Conservation (phyloP, 2,113 vertebrate genomes). For the Gopherus flavomarginatus region DNA sequence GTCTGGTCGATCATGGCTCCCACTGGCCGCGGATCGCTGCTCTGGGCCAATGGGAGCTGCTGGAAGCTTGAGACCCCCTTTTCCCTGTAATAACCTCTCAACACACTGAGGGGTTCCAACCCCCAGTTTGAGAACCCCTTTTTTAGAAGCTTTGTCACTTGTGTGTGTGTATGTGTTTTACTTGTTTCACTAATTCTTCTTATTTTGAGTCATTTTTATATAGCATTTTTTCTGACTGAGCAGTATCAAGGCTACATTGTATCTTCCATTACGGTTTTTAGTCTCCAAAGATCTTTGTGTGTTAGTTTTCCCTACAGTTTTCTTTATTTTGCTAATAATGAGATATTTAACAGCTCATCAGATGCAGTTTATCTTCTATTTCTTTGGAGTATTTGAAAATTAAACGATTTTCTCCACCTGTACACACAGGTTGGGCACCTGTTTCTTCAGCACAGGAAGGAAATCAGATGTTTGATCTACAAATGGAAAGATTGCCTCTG, state of each 20-base stretch:
- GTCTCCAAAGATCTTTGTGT: neutral
- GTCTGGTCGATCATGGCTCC: too few species aligned
- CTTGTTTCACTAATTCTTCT: neutral
- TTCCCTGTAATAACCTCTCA: too few species aligned
- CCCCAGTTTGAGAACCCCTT: too few species aligned
- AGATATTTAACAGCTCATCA: neutral
- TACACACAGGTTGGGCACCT: neutral
- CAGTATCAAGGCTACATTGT: neutral
- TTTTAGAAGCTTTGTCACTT: neutral
- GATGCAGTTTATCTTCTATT: neutral
- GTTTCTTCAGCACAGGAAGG: neutral
- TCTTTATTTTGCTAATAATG: neutral
- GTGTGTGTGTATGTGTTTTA: neutral
- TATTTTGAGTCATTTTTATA: neutral
- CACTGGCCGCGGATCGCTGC: too few species aligned
- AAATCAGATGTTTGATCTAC: neutral
- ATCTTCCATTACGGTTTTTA: neutral
- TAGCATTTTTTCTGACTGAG: neutral
- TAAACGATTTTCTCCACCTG: neutral
- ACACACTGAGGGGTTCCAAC: too few species aligned
- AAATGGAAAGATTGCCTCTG: neutral
- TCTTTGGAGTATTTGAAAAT: neutral
- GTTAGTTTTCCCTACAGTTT: neutral
- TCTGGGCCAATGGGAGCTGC: too few species aligned
- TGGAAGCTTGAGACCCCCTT: too few species aligned